A percentile compares a stretch with the other conserved stretches of the same genome.
Conservation (phyloP, 2,888 invertebrate species). For the Leucophenga montana region DNA sequence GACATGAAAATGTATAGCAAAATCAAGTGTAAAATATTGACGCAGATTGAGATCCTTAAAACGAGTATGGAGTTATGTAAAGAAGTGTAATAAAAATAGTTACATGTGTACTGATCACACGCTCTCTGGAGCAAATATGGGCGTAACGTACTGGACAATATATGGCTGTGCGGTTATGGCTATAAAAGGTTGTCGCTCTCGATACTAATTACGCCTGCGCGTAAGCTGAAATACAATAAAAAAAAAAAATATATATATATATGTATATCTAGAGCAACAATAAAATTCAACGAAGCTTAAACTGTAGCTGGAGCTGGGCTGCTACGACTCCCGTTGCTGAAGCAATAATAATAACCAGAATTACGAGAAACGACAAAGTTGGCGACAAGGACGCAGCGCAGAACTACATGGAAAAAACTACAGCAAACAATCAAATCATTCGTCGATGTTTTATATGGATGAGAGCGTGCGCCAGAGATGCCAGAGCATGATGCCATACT, state of each 20-base stretch:
- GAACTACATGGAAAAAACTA: too few species aligned
- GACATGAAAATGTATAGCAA: constrained; percentile 55
- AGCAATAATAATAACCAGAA: background rate
- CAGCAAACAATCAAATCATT: too few species aligned
- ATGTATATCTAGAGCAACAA: too few species aligned
- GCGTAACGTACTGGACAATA: background rate
- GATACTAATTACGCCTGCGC: constrained; percentile 13
- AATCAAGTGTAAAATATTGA: constrained; percentile 50
- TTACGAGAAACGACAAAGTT: background rate
- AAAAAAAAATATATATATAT: too few species aligned
- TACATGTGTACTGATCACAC: background rate
- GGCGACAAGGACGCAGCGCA: background rate
- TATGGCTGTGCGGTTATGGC: background rate
- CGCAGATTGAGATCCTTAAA: background rate
- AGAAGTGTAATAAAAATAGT: background rate
- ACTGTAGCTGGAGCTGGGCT: background rate
- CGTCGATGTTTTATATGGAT: too few species aligned
- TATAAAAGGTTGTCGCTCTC: constrained; percentile 3
- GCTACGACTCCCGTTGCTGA: too few species aligned
- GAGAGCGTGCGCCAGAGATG: too few species aligned
- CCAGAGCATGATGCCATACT: too few species aligned
- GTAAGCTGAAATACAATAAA: background rate
- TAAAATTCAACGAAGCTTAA: too few species aligned
- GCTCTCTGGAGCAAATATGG: background rate
- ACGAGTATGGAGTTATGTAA: too few species aligned